Evolutionary conservation across 30 jellyfish, hydroid and myxozoan species (phyloP), one percentile per base, ranked within the genome.

Genomic region (Aurelia aurita complex sp. Pacific): DNA sequence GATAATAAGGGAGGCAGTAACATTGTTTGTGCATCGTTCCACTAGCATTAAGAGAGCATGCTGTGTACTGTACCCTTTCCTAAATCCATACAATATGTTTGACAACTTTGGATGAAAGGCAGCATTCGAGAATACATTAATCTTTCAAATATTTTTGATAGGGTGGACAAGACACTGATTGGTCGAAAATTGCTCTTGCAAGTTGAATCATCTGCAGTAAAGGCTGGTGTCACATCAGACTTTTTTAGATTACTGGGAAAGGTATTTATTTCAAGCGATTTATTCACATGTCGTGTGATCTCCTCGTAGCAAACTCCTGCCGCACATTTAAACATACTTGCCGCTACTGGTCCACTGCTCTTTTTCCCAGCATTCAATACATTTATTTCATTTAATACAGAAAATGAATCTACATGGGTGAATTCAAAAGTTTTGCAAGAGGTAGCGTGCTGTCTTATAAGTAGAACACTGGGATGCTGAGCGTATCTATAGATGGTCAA

Each of bases 101-200:
- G 14, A 68, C 4, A 19, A 5, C 36, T 33, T 33, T 19, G 23
- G 23, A 10, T 68, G 59, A 68, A 68, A 19, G 78, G 78, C 54
- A 68, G 57, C 78, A 68, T 68, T 68, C 46, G 78, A 14, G 78
- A 68, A 68, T 68, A 59, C 78, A 29, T 68, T 68, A 68, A 33
- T 68, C 14, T 68, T 68, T 68, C 78, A 23, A 68, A 68, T 23
- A 68, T 23, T 68, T 68, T 33, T 68, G 38, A 68, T 6, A 68
- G 78, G 1, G 78, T 32, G 13, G 78, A 68, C 57, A 14, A n/a
- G 23, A 68, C 55, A 32, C 78, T 68, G 5, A 68, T 68, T 7
- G 78, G 78, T 68, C 23, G 15, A 68, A 68, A 68, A 17, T 19
- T 19, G 40, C 32, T 64, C 74, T 64, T n/a, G 7, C 74, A 64